Conservation (phyloP, 2,113 vertebrate genomes). For the Amblyornis subalaris region DNA sequence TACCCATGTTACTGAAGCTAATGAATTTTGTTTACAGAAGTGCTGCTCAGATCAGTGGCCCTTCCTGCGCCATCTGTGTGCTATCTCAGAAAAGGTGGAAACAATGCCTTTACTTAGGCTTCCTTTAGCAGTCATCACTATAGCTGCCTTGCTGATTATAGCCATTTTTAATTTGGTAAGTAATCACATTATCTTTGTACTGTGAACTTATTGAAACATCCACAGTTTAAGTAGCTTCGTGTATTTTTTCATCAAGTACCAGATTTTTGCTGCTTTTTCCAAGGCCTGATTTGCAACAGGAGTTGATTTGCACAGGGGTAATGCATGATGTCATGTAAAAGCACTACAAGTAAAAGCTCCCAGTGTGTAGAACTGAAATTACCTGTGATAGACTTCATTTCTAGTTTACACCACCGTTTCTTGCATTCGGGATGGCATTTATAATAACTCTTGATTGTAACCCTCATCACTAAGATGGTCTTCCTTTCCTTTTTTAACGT, state of each 20-base stretch:
- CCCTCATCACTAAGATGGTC: neutral
- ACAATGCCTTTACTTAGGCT: conserved; percentile 83
- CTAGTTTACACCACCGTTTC: neutral
- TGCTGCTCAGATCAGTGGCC: conserved; percentile 76
- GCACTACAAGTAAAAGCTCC: neutral
- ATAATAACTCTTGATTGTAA: neutral
- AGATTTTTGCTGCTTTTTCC: neutral
- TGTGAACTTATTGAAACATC: neutral
- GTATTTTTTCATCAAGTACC: neutral
- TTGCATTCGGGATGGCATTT: neutral
- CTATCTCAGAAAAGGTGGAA: conserved; percentile 81
- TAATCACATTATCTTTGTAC: neutral
- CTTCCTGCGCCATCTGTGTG: conserved; percentile 67
- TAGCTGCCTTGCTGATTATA: conserved; percentile 78
- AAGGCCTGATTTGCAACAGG: neutral
- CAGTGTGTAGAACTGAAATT: neutral
- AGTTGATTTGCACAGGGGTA: neutral
- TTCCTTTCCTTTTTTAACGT: neutral
- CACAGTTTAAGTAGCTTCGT: neutral
- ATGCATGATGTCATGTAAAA: neutral
- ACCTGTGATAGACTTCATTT: neutral
- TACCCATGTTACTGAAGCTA: neutral
- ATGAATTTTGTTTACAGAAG: conserved; percentile 64
- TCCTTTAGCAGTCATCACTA: conserved; percentile 79
- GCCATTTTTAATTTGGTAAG: conserved; percentile 88